Evolutionary conservation across 2,888 invertebrate genomes (phyloP).

Genomic region (Adela reaumurella): DNA sequence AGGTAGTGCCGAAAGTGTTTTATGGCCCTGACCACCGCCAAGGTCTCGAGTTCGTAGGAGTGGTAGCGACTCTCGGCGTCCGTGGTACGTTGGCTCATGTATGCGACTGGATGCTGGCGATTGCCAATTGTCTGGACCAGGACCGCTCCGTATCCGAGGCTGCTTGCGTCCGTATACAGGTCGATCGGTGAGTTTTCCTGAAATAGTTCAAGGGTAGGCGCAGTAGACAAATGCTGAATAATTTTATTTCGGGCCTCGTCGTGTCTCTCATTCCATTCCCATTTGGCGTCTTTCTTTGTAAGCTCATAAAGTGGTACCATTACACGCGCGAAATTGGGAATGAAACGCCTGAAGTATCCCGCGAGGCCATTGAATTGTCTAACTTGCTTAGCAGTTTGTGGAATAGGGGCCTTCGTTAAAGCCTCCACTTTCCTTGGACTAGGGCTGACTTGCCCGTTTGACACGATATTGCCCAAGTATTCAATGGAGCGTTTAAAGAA

Average conservation of each 20-base stretch:
- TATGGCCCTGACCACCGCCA: conserved; percentile 15
- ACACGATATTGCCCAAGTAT: neutral
- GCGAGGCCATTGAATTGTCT: conserved; percentile 12
- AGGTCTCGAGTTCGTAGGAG: conserved; percentile 15
- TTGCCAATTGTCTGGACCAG: conserved; percentile 6
- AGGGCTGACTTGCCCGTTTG: conserved; percentile 1
- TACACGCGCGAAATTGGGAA: conserved; percentile 7
- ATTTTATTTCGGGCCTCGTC: conserved; percentile 12
- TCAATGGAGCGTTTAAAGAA: too few species aligned
- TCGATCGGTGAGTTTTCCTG: conserved; percentile 9
- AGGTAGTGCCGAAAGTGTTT: conserved; percentile 19
- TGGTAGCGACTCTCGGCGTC: conserved; percentile 13
- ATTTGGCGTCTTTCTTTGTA: conserved; percentile 12
- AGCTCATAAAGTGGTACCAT: conserved; percentile 10
- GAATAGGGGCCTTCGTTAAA: conserved; percentile 2
- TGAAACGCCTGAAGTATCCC: conserved; percentile 14
- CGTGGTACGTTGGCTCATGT: conserved; percentile 11
- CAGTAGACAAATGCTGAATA: conserved; percentile 8
- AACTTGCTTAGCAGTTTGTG: conserved; percentile 2
- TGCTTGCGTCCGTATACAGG: conserved; percentile 16
- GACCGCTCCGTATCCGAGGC: conserved; percentile 13
- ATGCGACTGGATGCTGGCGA: conserved; percentile 6
- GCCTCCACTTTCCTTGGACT: conserved; percentile 5
- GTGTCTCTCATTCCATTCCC: conserved; percentile 13
- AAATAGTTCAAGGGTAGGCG: conserved; percentile 12